These are phyloP conservation scores for Ciconia stormi DNA, from an alignment of 2,113 vertebrate species.

Conservation along the genomic window DNA sequence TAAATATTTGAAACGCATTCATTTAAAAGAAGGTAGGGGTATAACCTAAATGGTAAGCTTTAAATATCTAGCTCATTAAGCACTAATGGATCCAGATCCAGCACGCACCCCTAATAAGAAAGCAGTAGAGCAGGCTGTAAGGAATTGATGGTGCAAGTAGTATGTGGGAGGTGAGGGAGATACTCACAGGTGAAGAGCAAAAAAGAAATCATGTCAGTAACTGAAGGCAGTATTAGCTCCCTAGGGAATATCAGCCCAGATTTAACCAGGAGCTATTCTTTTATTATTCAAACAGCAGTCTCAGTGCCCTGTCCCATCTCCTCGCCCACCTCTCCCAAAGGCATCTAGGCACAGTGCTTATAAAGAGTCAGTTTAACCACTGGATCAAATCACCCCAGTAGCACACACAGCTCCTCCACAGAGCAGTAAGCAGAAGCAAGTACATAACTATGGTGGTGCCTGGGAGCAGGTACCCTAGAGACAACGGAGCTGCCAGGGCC, in stretches of 20 bases:
- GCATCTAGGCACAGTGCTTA: not conserved
- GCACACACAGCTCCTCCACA: not conserved
- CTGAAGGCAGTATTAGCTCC: not conserved
- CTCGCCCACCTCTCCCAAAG: not conserved
- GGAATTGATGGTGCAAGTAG: not conserved
- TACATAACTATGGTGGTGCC: not conserved
- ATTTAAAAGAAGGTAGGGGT: not conserved
- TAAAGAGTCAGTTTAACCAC: not conserved
- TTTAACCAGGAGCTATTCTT: not conserved
- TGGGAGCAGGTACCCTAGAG: not conserved
- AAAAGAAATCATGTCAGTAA: not conserved
- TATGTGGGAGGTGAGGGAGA: not conserved
- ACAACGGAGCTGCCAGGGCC: not conserved
- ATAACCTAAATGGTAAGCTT: not conserved
- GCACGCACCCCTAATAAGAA: not conserved
- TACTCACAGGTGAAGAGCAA: not conserved
- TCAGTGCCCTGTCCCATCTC: not conserved
- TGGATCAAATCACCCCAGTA: rapidly evolving
- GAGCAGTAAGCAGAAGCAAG: not conserved
- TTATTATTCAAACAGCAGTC: not conserved
- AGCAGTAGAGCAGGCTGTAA: not conserved
- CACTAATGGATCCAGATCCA: not conserved
- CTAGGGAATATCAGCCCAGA: not conserved
- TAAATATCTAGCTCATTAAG: not conserved
- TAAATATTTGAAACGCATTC: not conserved